Evolutionary conservation across 2,888 invertebrate genomes (phyloP), one percentile per base, ranked within the genome.

Genomic region (Ctenicera cuprea): DNA sequence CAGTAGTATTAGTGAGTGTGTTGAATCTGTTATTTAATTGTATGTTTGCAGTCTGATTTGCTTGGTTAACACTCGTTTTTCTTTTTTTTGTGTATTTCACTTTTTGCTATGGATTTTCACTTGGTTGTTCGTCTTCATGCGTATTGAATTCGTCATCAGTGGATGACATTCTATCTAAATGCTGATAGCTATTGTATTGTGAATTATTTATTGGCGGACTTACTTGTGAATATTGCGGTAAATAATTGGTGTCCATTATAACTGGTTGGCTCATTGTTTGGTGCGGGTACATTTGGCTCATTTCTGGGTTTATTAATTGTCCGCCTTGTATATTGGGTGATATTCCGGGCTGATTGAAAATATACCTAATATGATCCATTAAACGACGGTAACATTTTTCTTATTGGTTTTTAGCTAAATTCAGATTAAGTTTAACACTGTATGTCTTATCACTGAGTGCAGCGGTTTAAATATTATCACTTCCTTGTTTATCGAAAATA

Each of bases 71-170:
- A 66, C 54, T 52, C 33, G 18, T 54, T 66, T 66, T 66, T 30
- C 18, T 66, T 54, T 16, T 41, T 22, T 66, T 66, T 14, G 52
- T 66, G 14, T 54, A 20, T 66, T 50, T 54, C 12, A 54, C 54
- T 54, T 54, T 54, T 66, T 66, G 66, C 52, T 54, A 66, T 50
- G 66, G 30, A n/a, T 50, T 65, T 43, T 63, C 43, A 41, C n/a
- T 63, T 38, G 41, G 37, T 14, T 63, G 16, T 65, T 65, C 37
- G 48, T 65, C 50, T 50, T 65, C 65, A 50, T 65, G 38, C 38
- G 38, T 38, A 38, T 38, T 38, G 38, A 4, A 38, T 38, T 38
- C 50, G 37, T 45, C 65, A 20, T 26, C 45, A 18, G 45, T 65
- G 12, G 65, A 65, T 12, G 65, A 18, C 65, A 65, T 14, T 65